These are phyloP conservation scores for Diorhabda elongata DNA, from an alignment of 1,140 invertebrate species.

Conservation along the genomic window DNA sequence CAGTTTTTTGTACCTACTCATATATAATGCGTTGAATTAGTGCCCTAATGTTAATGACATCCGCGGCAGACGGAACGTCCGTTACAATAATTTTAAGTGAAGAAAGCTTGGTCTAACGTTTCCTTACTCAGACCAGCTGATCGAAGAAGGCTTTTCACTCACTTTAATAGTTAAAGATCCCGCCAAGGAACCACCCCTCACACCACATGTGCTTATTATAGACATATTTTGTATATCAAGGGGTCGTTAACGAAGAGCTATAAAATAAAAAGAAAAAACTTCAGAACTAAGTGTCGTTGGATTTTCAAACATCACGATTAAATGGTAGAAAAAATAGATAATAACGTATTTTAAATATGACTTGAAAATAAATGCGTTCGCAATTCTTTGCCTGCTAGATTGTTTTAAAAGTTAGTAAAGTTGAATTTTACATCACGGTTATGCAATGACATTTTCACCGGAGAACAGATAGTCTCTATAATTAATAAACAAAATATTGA, in stretches of 20 bases:
- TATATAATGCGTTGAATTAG: background rate
- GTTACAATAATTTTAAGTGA: background rate
- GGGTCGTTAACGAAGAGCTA: background rate
- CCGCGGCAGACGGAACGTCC: background rate
- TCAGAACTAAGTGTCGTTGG: too few relatives aligned
- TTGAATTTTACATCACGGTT: too few relatives aligned
- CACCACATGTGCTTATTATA: background rate
- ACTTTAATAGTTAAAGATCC: slow-evolving; percentile 2
- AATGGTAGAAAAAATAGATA: too few relatives aligned
- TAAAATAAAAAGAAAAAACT: background rate
- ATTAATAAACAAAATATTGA: too few relatives aligned
- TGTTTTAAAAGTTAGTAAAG: too few relatives aligned
- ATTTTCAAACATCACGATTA: too few relatives aligned
- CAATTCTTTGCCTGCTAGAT: too few relatives aligned
- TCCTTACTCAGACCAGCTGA: background rate
- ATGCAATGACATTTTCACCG: too few relatives aligned
- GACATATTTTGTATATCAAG: background rate
- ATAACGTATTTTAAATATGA: too few relatives aligned
- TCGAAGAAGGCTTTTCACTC: background rate
- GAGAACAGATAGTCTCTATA: too few relatives aligned
- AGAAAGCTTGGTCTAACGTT: background rate
- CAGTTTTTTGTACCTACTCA: slow-evolving; percentile 1
- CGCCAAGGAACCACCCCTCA: background rate
- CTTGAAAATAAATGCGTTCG: too few relatives aligned
- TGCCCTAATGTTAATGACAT: slow-evolving; percentile 2